Evolutionary conservation across 2,113 vertebrate species (phyloP), one percentile per base, ranked within the genome.

Genomic region (Elephas maximus): DNA sequence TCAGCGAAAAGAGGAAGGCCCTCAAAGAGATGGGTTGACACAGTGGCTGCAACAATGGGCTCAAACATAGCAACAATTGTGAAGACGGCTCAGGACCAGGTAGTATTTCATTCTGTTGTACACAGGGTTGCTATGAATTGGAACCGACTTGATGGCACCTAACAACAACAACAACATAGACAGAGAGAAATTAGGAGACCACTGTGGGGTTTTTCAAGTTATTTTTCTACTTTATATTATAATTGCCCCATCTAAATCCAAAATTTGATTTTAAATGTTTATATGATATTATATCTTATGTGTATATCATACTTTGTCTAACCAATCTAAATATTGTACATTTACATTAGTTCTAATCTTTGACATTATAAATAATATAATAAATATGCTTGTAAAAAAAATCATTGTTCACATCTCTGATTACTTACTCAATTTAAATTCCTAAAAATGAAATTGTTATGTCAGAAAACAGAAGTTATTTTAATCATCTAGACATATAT

Each of bases 351-450:
- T 86, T 78, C 48, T 41, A 85, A 77, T 51, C 24, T 93, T 86
- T 91, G 45, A 80, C 20, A 85, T 62, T 53, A 44, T 24, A 94
- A 92, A 51, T 74, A 73, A 88, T 33, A 14, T 26, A 28, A 62
- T 81, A 96, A 90, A 83, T 63, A 53, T 44, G 26, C 24, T 84
- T 69, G 9, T 51, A 45, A 48, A 45, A 80, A 80, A 89, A 88
- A 37, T 30, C 17, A 88, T 91, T 88, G 28, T 33, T 92, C 24
- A 33, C 1, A 69, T 45, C 33, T 51, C 51, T 65, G 2, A 74
- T 69, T 60, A 44, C 28, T 84, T 77, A 10, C 44, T 93, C 63
- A 48, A 76, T 88, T 51, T 74, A 33, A 1, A 95, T 8, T 57
- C 21, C 44, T 89, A 80, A 92, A 84, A 65, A 65, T 62, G 11